A percentile compares a stretch with the other conserved stretches of the same genome.
These are phyloP conservation scores for Melopsittacus undulatus DNA, from an alignment of 2,797 vertebrate species.

Conservation along the genomic window DNA sequence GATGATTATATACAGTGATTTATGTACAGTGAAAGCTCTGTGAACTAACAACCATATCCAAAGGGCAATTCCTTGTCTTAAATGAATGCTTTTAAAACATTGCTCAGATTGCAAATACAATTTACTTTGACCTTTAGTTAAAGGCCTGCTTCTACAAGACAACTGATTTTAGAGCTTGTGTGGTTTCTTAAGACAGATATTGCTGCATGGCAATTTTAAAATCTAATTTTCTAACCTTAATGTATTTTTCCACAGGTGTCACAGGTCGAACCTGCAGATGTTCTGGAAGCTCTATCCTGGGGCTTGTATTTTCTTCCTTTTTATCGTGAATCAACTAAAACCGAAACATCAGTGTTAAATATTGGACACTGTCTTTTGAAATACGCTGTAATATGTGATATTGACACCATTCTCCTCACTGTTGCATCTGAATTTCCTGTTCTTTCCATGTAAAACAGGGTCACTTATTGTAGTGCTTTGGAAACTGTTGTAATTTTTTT, in stretches of 20 bases:
- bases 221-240: constrained; percentile 75
- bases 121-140: constrained; percentile 45
- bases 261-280: constrained; percentile 71
- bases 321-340: constrained; percentile 69
- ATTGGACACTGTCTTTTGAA: background rate
- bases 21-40: background rate
- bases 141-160: background rate
- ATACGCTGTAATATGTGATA: background rate
- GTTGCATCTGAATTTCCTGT: background rate
- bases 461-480: background rate
- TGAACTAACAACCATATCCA: background rate
- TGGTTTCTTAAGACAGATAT: background rate
- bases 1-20: background rate
- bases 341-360: constrained; percentile 39
- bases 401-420: background rate
- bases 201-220: background rate
- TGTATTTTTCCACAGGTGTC: constrained; percentile 77
- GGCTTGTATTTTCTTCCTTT: constrained; percentile 56
- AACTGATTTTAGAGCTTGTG: background rate
- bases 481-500: background rate
- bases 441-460: background rate
- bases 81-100: constrained; percentile 6
- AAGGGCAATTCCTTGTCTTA: background rate
- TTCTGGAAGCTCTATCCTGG: constrained; percentile 67
- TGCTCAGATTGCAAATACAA: background rate